A percentile compares a stretch with the other conserved stretches of the same genome.
phyloP scores from a whole-genome alignment of 2,113 vertebrate genomes.

The Elgaria multicarinata region DNA sequence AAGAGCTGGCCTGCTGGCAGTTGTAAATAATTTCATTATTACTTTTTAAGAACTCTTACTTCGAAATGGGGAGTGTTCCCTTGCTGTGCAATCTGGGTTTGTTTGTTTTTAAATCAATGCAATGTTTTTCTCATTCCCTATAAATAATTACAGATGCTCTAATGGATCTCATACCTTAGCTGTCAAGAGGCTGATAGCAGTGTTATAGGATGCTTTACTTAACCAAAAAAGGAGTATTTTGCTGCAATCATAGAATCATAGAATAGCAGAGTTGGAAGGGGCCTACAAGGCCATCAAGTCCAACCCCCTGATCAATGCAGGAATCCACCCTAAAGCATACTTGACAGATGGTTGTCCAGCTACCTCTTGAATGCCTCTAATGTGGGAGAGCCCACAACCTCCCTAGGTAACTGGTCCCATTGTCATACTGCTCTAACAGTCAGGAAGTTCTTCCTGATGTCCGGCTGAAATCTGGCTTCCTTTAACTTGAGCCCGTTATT shows the following conservation, averaged over 20 bases:
- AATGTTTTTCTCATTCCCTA: conserved; percentile 12
- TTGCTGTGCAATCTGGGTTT: conserved; percentile 38
- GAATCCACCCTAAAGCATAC: too few relatives aligned
- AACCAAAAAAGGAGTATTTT: conserved; percentile 14
- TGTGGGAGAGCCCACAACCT: too few relatives aligned
- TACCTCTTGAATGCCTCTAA: too few relatives aligned
- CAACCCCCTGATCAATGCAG: too few relatives aligned
- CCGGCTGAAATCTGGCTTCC: too few relatives aligned
- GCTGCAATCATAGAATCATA: neutral
- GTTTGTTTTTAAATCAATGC: neutral
- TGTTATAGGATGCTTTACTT: neutral
- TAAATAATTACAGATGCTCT: conserved; percentile 73
- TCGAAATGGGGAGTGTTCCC: conserved; percentile 10
- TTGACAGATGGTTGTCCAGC: too few relatives aligned
- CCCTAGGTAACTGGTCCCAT: too few relatives aligned
- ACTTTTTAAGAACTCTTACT: conserved; percentile 14
- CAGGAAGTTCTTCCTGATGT: too few relatives aligned
- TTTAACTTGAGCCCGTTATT: too few relatives aligned
- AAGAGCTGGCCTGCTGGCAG: accelerated
- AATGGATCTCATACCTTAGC: conserved; percentile 69
- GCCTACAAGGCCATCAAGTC: too few relatives aligned
- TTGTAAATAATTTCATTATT: neutral
- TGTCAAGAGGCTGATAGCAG: conserved; percentile 43
- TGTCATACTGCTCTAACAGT: too few relatives aligned
- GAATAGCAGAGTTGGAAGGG: too few relatives aligned